phyloP scores from a whole-genome alignment of 2,888 invertebrate genomes.

The Himalopsyche anomala region DNA sequence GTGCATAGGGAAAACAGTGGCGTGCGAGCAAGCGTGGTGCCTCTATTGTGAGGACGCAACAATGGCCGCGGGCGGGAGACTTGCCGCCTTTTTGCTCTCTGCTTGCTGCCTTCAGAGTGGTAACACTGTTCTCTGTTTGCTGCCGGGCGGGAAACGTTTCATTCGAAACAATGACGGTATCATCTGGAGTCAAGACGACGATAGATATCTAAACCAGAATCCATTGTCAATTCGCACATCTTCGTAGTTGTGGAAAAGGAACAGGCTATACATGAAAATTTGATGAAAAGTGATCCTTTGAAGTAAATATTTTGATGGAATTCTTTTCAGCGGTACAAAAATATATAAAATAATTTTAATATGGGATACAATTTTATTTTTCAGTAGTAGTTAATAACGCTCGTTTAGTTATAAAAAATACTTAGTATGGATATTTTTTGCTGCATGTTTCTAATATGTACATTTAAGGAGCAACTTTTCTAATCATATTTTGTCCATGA shows the following conservation, averaged over 20 bases:
- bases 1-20: constrained; percentile 37
- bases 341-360: no score
- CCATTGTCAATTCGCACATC: constrained; percentile 23
- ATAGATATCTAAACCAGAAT: constrained; percentile 32
- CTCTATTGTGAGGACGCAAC: constrained; percentile 23
- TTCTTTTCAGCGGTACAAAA: no score
- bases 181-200: constrained; percentile 32
- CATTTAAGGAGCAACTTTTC: no score
- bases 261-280: neutral
- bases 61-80: constrained; percentile 42
- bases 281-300: neutral
- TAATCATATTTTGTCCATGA: no score
- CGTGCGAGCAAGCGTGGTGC: constrained; percentile 37
- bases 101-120: constrained; percentile 40
- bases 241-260: neutral
- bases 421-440: no score
- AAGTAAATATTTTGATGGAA: no score
- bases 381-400: no score
- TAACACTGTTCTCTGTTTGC: constrained; percentile 17
- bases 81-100: constrained; percentile 38
- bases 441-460: no score
- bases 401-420: no score
- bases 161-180: constrained; percentile 37
- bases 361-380: no score
- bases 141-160: constrained; percentile 43